Base-by-base conservation (phyloP, 1,140 invertebrate genomes). In the Drosophila punjabiensis region DNA sequence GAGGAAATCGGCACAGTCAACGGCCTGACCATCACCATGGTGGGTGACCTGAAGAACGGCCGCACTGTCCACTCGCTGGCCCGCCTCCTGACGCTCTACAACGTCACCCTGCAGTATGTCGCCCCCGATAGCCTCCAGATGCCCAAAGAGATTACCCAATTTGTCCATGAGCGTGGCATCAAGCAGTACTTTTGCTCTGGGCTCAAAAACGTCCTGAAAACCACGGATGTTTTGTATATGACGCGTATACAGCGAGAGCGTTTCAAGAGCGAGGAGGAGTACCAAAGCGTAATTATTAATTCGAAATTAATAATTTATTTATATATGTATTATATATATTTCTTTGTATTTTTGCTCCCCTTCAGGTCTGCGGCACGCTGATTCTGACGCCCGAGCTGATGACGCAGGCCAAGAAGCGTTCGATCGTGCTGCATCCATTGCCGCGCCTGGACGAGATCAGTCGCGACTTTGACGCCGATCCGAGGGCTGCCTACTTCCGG, bases 1-100 rank as follows among this genome's bases (percentile, higher is more conserved):
- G 98, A 99, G 94, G 99, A 99, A 94, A 98, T 99, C 77, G 99
- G 99, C 73, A 99, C 99, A 0, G 98, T 99, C 0, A 99, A 99
- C 92, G 97, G 97, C 0, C 94, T 99, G 3, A 99, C 97, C 0
- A 97, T 98, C 55, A 98, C 97, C 7, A 96, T 98, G 96, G 95
- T 99, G 53, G 99, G 99, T 10, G 99, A 99, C 94, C 94, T 99
- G 74, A 99, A 99, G 92, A 97, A 99, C 94, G 99, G 99, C 7
- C 95, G 99, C 50, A 99, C 99, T 4, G 99, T 99, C 0, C 99
- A 99, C 94, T 99, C 99, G 0, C 94, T 99, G 50, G 98, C 98
- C 8, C 96, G 96, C 94, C 94, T 99, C 43, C 93, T 99, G 47
- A 98, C 98, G 0, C 94, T 98, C 7, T 99, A 99, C 92, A 97